Evolutionary conservation across 2,797 vertebrate species (phyloP), one percentile per base, ranked within the genome.

Genomic region (Brotula barbata): DNA sequence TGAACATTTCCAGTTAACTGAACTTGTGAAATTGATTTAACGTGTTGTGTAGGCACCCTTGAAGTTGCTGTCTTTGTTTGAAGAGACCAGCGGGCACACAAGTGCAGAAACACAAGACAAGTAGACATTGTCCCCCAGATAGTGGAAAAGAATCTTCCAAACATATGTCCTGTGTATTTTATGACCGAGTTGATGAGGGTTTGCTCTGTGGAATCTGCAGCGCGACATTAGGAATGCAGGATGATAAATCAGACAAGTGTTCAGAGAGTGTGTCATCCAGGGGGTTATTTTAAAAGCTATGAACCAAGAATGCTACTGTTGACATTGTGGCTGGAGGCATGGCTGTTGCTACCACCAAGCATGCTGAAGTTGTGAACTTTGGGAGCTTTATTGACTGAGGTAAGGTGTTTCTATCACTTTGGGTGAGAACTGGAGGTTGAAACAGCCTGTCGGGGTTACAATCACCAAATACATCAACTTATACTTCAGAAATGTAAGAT

Each of bases 81-180:
- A 6, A 15, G 40, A 73, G 85, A 80, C 71, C 54, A 86, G 82
- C 49, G 72, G 83, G 81, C 69, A 22, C 51, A 49, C 17, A 31
- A 33, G 19, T 11, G 15, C 11, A 4, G 15, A 14, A 17, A 43
- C 13, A 33, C 28, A 8, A 7, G 7, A 7, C 36, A 58, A 31
- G 21, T 25, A 49, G 47, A 51, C 6, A 16, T 41, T 10, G 19
- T 22, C 15, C 5, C 19, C 14, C 6, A 57, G 7, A 49, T 15
- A 50, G 47, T 15, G 0, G 31, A 22, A 28, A 34, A 49, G n/a
- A 36, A 21, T 37, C 8, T 20, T 12, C 16, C 53, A 47, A 47
- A 64, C n/a, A 23, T 52, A 44, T 37, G 58, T 33, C 12, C 34
- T 43, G 41, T 44, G 15, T 50, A 12, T 68, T 51, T 57, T 33